Percentiles rank a stretch among this genome's conserved stretches.
Evolutionary conservation across 2,113 vertebrate species (phyloP).

Genomic region (Nothoprocta perdicaria): DNA sequence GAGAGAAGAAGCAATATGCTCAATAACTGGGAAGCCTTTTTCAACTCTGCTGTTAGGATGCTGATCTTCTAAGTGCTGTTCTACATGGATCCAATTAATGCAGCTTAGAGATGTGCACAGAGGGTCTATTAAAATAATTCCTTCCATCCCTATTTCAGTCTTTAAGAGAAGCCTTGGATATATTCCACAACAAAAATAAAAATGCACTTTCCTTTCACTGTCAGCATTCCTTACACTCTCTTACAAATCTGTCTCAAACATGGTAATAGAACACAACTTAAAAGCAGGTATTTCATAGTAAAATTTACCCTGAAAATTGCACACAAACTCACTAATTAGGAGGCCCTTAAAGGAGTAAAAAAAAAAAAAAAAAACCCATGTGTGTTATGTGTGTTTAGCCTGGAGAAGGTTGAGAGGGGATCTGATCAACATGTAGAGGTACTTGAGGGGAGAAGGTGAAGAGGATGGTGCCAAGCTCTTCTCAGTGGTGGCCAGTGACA

Average conservation of each 20-base stretch:
- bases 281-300: background rate
- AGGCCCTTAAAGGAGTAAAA: background rate
- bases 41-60: background rate
- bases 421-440: too few relatives aligned
- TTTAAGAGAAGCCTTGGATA: background rate
- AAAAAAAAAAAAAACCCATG: too few relatives aligned
- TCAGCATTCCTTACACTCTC: background rate
- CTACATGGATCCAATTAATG: background rate
- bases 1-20: background rate
- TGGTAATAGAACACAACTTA: background rate
- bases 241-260: background rate
- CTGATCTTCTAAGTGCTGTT: background rate
- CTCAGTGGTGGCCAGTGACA: too few relatives aligned
- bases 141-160: background rate
- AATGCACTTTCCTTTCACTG: background rate
- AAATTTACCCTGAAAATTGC: background rate
- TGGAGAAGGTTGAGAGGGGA: too few relatives aligned
- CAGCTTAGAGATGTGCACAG: background rate
- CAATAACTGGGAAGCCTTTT: background rate
- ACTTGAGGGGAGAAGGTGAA: too few relatives aligned
- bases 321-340: background rate
- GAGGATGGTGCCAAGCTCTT: too few relatives aligned
- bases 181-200: background rate
- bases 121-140: background rate
- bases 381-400: too few relatives aligned